Evolutionary conservation across 2,113 vertebrate genomes (phyloP), one percentile per base, ranked within the genome.

Genomic region (Mungos mungo): DNA sequence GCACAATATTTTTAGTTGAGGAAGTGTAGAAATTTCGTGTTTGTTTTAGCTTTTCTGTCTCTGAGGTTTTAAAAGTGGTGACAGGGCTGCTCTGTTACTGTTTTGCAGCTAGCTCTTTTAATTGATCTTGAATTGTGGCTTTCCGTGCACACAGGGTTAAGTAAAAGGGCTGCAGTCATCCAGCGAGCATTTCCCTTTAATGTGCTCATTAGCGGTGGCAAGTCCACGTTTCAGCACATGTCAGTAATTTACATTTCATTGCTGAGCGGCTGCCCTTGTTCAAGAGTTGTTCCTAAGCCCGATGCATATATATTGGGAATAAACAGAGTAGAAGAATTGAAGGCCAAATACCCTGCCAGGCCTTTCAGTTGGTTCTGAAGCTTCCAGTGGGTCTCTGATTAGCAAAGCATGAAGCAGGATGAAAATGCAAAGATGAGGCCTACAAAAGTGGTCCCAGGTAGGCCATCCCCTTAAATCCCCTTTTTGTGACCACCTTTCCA

Each of bases 231-330:
- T 99, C 98, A 98, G 98, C 98, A 98, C 98, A 98, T 98, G 98
- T 98, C 98, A 97, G 98, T 99, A 98, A 99, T 99, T 99, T 99
- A 98, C 98, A 99, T 99, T 98, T 99, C 98, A 98, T 98, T 98
- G 98, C 96, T 94, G 97, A 98, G 98, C 98, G 98, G 95, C 98
- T 97, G 98, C 98, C 86, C 98, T 98, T 98, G 98, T 99, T 99
- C 97, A 95, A 98, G 98, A 98, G 98, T 98, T 99, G 98, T 98
- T 98, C 98, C 97, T 98, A 98, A 98, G 98, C 98, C 98, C 97
- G 98, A 97, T 98, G 98, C 99, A 99, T 99, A 98, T 98, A 98
- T 98, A 98, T 98, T 98, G 97, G 98, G 98, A 98, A 98, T 99
- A 98, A 99, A 98, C 98, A 99, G 98, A 98, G 98, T 98, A 98